Evolutionary conservation across 2,888 invertebrate species (phyloP), one percentile per base, ranked within the genome.

Genomic region (Clivina fossor): DNA sequence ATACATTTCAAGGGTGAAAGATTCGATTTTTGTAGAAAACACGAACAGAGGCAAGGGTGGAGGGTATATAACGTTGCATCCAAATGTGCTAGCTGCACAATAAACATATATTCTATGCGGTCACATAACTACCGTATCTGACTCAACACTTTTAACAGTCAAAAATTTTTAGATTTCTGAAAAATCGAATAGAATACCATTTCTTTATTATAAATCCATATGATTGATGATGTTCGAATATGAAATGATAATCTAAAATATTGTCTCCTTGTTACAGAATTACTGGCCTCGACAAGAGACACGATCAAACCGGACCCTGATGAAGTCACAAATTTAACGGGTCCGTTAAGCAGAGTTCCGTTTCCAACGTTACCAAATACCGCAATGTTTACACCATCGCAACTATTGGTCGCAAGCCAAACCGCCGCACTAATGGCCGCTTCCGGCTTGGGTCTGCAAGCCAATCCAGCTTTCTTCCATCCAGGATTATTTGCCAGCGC

Each of bases 401-500:
- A 78, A 60, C 63, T 78, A 1, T 55, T 79, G 24, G 76, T 77
- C 61, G 79, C 78, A 5, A 75, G 75, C 60, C 74, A 75, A 64
- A 68, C 71, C 3, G 70, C 70, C 0, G 70, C 71, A 0, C 64
- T 79, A 41, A 76, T 79, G 80, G 67, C 76, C 71, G 78, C 80
- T 66, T 75, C 84, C 65, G 72, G 80, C 62, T 62, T 83, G 68
- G 81, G 80, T 2, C 71, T 84, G 33, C 80, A 83, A 4, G 65
- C 75, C 0, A 76, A 71, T 61, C 81, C 83, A 8, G 80, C 81
- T 51, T 76, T 85, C 57, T 85, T 84, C 72, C 81, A 81, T 37
- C 82, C 82, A 30, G 81, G 82, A 20, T 75, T 83, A 60, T 76
- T 82, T 51, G 77, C 82, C 0, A 53, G 16, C 78, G 81, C 62